Conservation (phyloP, 2,113 vertebrate species). For the Macquaria australasica region DNA sequence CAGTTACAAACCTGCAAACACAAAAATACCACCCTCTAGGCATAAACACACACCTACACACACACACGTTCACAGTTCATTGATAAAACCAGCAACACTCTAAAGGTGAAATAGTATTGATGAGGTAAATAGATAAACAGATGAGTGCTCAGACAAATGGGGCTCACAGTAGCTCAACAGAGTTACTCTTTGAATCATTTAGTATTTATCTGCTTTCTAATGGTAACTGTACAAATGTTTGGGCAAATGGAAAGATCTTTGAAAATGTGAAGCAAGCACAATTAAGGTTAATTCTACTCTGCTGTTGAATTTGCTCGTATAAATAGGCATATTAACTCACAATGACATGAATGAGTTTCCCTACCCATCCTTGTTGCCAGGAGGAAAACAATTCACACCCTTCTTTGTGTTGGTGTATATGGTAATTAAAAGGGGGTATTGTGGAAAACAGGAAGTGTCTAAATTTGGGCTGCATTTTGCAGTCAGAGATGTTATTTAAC, state of each 20-base stretch:
- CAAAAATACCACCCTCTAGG: background rate
- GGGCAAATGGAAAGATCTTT: background rate
- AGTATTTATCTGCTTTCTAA: background rate
- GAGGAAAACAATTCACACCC: background rate
- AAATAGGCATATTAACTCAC: background rate
- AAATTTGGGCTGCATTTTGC: background rate
- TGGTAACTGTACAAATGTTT: background rate
- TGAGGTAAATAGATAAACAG: constrained; percentile 49
- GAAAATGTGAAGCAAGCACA: background rate
- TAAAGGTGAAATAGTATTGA: constrained; percentile 45
- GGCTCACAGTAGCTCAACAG: constrained; percentile 18
- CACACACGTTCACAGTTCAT: constrained; percentile 5
- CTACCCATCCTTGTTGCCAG: background rate
- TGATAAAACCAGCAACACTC: constrained; percentile 40
- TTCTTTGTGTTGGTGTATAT: background rate
- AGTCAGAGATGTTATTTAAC: constrained; percentile 3
- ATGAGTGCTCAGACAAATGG: constrained; percentile 37
- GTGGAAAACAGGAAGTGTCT: background rate
- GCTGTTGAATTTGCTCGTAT: background rate
- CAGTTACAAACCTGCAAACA: background rate
- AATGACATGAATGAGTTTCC: background rate
- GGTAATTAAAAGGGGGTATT: background rate
- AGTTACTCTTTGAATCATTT: constrained; percentile 14
- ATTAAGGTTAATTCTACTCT: background rate
- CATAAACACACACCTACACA: constrained; percentile 2